phyloP scores from a whole-genome alignment of 2,888 invertebrate genomes.

The Cosmopolites sordidus region DNA sequence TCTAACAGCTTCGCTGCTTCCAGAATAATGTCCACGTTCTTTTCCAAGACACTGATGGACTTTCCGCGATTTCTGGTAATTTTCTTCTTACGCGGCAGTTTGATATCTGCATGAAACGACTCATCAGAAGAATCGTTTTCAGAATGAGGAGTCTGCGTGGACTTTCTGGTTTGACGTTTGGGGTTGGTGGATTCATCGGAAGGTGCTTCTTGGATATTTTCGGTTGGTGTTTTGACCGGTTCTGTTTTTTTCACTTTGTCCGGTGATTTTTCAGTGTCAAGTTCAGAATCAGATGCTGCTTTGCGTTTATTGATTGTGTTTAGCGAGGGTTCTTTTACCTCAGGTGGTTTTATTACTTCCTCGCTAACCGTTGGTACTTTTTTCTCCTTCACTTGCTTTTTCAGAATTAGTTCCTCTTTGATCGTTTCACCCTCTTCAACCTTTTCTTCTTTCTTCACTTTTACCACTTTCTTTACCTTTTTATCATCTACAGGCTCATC shows the following conservation, averaged over 20 bases:
- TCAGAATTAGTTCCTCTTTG: background rate
- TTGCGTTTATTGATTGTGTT: slow-evolving; percentile 1
- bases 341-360: background rate
- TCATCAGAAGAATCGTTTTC: slow-evolving; percentile 34
- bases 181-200: slow-evolving; percentile 16
- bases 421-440: background rate
- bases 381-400: background rate
- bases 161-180: slow-evolving; percentile 32
- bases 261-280: background rate
- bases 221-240: slow-evolving; percentile 3
- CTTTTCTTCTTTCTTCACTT: background rate
- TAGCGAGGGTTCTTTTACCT: background rate
- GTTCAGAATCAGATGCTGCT: background rate
- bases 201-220: background rate
- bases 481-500: slow-evolving; percentile 21
- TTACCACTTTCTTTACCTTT: slow-evolving; percentile 7
- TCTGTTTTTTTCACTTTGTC: slow-evolving; percentile 17
- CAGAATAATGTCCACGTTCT: slow-evolving; percentile 22
- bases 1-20: slow-evolving; percentile 23
- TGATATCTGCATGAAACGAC: slow-evolving; percentile 35
- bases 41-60: slow-evolving; percentile 15
- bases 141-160: slow-evolving; percentile 23
- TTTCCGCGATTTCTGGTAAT: slow-evolving; percentile 24
- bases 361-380: background rate
- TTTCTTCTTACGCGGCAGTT: slow-evolving; percentile 35